Conservation (phyloP, 2,113 vertebrate species). For the Psammodynastes pulverulentus region DNA sequence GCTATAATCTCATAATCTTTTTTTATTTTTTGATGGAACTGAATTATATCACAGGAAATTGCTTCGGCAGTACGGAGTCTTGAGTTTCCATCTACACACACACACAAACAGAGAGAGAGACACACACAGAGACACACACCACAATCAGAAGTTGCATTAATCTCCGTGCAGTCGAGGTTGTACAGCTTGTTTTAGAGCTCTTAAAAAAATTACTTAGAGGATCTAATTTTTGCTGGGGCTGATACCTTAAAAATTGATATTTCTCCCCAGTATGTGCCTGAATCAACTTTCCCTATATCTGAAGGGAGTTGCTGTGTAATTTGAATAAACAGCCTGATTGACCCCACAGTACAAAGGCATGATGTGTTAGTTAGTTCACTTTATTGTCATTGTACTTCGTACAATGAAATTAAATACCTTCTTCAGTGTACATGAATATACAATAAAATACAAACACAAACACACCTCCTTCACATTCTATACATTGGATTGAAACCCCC, state of each 20-base stretch:
- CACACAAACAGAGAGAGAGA: too few species aligned
- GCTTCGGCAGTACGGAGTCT: slow-evolving; percentile 55
- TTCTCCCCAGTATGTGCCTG: slow-evolving; percentile 9
- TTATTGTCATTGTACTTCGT: too few species aligned
- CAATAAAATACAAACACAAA: too few species aligned
- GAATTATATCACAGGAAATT: slow-evolving; percentile 51
- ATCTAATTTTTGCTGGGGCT: slow-evolving; percentile 35
- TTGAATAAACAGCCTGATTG: neutral
- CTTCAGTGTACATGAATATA: too few species aligned
- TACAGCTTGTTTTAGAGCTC: slow-evolving; percentile 29
- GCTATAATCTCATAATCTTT: slow-evolving; percentile 43
- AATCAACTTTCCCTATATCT: neutral
- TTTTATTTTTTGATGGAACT: slow-evolving; percentile 33
- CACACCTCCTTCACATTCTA: too few species aligned
- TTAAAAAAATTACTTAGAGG: slow-evolving; percentile 47
- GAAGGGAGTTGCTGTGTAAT: neutral
- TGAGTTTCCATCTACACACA: slow-evolving; percentile 49
- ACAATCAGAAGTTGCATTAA: slow-evolving; percentile 34
- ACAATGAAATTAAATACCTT: too few species aligned
- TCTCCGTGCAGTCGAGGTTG: slow-evolving; percentile 34
- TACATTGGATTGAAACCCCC: too few species aligned
- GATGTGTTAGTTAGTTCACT: too few species aligned
- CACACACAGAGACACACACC: too few species aligned
- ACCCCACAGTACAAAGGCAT: neutral
- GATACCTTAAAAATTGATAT: slow-evolving; percentile 21